Percentiles rank a stretch among this genome's conserved stretches.
Conservation (phyloP, 2,888 invertebrate genomes). For the Sturmia bella region DNA sequence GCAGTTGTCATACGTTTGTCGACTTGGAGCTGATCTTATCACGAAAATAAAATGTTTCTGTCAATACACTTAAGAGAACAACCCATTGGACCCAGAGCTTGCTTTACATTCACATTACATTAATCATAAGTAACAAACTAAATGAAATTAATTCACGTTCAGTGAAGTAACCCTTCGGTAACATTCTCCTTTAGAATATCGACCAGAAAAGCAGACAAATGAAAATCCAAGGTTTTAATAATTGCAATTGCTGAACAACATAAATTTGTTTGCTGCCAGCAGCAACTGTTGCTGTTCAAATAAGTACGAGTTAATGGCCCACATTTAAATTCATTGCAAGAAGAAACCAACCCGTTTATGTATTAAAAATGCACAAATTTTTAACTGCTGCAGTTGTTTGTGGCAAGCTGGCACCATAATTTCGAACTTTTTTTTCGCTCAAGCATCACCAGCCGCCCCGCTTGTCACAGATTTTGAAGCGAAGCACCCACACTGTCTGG, state of each 20-base stretch:
- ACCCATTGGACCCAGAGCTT: too few relatives aligned
- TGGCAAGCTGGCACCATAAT: conserved; percentile 61
- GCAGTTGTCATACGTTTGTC: too few relatives aligned
- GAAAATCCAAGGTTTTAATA: conserved; percentile 30
- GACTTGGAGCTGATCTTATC: too few relatives aligned
- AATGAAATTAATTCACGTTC: too few relatives aligned
- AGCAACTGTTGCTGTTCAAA: conserved; percentile 47
- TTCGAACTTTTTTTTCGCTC: conserved; percentile 31
- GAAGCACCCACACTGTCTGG: conserved; percentile 69
- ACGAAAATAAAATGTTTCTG: too few relatives aligned
- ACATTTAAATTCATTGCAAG: conserved; percentile 57
- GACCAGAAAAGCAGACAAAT: background rate
- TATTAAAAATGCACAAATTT: conserved; percentile 41
- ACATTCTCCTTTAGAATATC: background rate
- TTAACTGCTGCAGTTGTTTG: conserved; percentile 6
- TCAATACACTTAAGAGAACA: too few relatives aligned
- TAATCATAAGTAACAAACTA: too few relatives aligned
- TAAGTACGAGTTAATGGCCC: conserved; percentile 42
- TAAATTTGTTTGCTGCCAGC: conserved; percentile 50
- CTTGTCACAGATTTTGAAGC: conserved; percentile 33
- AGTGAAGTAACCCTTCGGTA: too few relatives aligned
- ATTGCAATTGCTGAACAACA: conserved; percentile 45
- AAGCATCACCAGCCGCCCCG: conserved; percentile 43
- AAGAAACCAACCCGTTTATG: conserved; percentile 46
- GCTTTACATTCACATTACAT: too few relatives aligned